A percentile compares a stretch with the other conserved stretches of the same genome.
These are phyloP conservation scores for Onchidella celtica DNA, from an alignment of 2,888 invertebrate species.

Conservation along the genomic window DNA sequence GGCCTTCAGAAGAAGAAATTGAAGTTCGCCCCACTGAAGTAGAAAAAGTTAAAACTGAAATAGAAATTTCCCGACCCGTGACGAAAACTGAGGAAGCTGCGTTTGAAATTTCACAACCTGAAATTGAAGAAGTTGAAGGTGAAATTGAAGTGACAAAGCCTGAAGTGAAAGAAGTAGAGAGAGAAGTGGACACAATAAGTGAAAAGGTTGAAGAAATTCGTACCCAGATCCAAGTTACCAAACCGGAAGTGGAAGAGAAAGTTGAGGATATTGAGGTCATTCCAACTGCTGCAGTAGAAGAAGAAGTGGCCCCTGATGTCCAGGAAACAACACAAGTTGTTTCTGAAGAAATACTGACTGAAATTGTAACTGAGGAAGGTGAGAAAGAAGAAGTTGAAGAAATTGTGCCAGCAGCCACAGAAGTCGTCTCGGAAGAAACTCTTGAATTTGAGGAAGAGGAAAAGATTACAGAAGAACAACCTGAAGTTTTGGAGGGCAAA, in stretches of 20 bases:
- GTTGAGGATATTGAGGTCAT: slow-evolving; percentile 73
- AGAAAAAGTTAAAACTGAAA: slow-evolving; percentile 48
- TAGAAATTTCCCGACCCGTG: slow-evolving; percentile 38
- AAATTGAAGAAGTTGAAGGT: slow-evolving; percentile 50
- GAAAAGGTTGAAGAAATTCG: no score
- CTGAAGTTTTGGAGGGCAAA: slow-evolving; percentile 21
- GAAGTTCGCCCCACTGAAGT: slow-evolving; percentile 30
- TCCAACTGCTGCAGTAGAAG: slow-evolving; percentile 78
- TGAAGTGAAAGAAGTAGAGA: slow-evolving; percentile 83
- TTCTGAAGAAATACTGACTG: slow-evolving; percentile 75
- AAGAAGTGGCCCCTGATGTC: slow-evolving; percentile 48
- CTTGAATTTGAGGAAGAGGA: slow-evolving; percentile 31
- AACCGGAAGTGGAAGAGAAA: slow-evolving; percentile 82
- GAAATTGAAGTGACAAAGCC: slow-evolving; percentile 44
- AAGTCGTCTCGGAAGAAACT: no score
- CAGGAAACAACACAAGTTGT: slow-evolving; percentile 81
- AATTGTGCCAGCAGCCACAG: slow-evolving; percentile 34
- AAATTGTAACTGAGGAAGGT: slow-evolving; percentile 61
- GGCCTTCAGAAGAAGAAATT: slow-evolving; percentile 50
- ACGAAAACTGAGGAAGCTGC: slow-evolving; percentile 40
- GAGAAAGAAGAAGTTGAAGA: slow-evolving; percentile 65
- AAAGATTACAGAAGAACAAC: slow-evolving; percentile 18
- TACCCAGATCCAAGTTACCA: slow-evolving; percentile 46
- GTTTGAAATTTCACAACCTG: slow-evolving; percentile 47
- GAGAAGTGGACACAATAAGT: slow-evolving; percentile 50